Percentiles rank a stretch among this genome's conserved stretches.
These are phyloP conservation scores for Tetranychus cinnabarinus DNA, from an alignment of 1,140 invertebrate genomes.

Conservation along the genomic window DNA sequence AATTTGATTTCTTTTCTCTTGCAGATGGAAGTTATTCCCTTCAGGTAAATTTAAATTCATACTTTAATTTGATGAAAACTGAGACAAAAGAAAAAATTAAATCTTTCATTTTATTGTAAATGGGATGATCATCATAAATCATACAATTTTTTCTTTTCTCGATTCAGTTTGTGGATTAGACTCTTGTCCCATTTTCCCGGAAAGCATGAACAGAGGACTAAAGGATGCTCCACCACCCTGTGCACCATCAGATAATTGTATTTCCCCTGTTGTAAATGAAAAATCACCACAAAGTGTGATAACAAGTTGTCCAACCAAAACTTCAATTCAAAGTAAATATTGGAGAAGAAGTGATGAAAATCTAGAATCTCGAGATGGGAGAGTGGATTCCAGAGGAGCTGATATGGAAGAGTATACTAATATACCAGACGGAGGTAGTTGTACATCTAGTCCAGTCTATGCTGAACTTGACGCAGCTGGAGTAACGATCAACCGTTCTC, in stretches of 20 bases:
- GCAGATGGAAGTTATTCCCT: neutral
- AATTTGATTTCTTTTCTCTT: neutral
- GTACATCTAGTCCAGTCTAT: conserved; percentile 10
- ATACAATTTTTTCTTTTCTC: neutral
- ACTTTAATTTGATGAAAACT: too few species aligned
- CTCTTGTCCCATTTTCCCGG: conserved; percentile 6
- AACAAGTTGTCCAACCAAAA: conserved; percentile 6
- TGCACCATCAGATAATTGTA: conserved; percentile 4
- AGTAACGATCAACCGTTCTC: neutral
- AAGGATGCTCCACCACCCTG: conserved; percentile 1
- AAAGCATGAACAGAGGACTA: conserved; percentile 3
- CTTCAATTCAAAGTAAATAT: conserved; percentile 6
- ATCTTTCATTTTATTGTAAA: neutral
- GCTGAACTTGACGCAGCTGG: conserved; percentile 8
- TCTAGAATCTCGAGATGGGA: neutral
- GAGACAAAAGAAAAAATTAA: too few species aligned
- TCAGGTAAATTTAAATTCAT: neutral
- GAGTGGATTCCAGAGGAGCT: neutral
- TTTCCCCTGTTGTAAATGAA: conserved; percentile 9
- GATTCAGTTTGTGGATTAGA: neutral
- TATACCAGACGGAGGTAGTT: conserved; percentile 4
- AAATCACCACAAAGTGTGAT: conserved; percentile 10
- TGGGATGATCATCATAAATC: neutral
- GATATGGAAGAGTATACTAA: conserved; percentile 5
- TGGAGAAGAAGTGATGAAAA: conserved; percentile 3